Base-by-base conservation (phyloP, 1,140 invertebrate species). In the Trichoplusia ni region DNA sequence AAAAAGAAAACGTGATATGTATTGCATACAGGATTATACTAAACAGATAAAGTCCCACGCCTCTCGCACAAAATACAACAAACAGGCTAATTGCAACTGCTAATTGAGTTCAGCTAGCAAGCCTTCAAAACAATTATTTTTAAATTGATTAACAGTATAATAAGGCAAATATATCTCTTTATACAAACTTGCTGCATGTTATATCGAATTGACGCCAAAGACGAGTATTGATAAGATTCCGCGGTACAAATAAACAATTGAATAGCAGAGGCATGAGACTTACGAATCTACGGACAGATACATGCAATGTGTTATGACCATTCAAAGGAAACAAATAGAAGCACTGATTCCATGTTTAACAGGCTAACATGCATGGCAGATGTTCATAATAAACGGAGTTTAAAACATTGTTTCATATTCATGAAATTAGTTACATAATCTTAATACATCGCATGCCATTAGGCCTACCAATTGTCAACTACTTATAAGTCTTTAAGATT, bases 1-100 rank as follows among this genome's bases (percentile, higher is more conserved):
- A 85, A 85, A 87, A 90, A 86, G 76, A 83, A 85, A 84, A 81
- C 62, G 80, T 90, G 87, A 90, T 90, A 88, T 87, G 79, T 79
- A 89, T 79, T 67, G 67, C 47, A 66, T 56, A 67, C 46, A 59
- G 61, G n/a, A 67, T 16, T 61, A 46, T 35, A 14, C 16, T 42
- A 21, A 11, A 27, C 13, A 1, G 9, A 31, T 21, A 62, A 61
- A 77, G 69, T 69, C 66, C 42, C 71, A 37, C 67, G 75, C 71
- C 73, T 81, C 74, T 69, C 64, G 14, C 38, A 49, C 9, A 8
- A 7, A 44, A 16, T 11, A 44, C 37, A 14, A 18, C 37, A 38
- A 4, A 29, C 23, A 9, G 18, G 7, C 25, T 23, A 9, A 27
- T 7, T n/a, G n/a, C n/a, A n/a, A n/a, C n/a, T n/a, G n/a, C n/a